Percentiles rank a stretch among this genome's conserved stretches.
These are phyloP conservation scores for Solenopsis invicta DNA, from an alignment of 1,140 invertebrate species.

Conservation along the genomic window DNA sequence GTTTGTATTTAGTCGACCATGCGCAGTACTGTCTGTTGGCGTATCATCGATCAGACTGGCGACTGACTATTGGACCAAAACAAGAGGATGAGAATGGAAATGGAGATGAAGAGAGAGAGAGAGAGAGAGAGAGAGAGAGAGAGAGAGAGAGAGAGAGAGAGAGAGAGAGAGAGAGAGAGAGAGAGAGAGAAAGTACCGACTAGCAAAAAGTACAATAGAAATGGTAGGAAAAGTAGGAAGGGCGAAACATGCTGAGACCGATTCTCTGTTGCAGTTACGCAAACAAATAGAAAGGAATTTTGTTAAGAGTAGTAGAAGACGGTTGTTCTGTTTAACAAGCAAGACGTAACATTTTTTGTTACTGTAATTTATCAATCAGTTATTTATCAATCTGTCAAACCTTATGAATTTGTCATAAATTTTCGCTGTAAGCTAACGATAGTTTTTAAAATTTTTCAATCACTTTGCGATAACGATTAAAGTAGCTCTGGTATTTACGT, in stretches of 20 bases:
- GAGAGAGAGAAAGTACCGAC: conserved; percentile 56
- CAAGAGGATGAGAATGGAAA: conserved; percentile 83
- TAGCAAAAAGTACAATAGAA: conserved; percentile 24
- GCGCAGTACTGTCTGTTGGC: conserved; percentile 84
- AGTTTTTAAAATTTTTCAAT: not conserved
- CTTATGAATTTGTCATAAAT: not conserved
- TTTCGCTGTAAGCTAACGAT: not conserved
- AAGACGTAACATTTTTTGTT: not conserved
- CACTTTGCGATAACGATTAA: not conserved
- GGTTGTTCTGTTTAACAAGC: not conserved
- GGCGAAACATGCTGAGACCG: conserved; percentile 1
- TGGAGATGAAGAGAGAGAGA: conserved; percentile 74
- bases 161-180: conserved; percentile 71
- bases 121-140: conserved; percentile 42
- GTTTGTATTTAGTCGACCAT: conserved; percentile 85
- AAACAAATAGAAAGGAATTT: conserved; percentile 27
- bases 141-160: no score
- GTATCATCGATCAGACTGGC: conserved; percentile 86
- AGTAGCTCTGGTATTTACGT: not conserved
- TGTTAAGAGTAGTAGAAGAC: not conserved
- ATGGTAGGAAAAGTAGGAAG: conserved; percentile 43
- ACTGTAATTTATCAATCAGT: not conserved
- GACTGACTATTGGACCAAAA: conserved; percentile 86
- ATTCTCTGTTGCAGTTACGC: conserved; percentile 31
- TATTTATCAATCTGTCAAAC: not conserved